Percentiles rank a stretch among this genome's conserved stretches.
These are phyloP conservation scores for Lasioglossum oenotherae DNA, from an alignment of 2,888 invertebrate species.

Conservation along the genomic window DNA sequence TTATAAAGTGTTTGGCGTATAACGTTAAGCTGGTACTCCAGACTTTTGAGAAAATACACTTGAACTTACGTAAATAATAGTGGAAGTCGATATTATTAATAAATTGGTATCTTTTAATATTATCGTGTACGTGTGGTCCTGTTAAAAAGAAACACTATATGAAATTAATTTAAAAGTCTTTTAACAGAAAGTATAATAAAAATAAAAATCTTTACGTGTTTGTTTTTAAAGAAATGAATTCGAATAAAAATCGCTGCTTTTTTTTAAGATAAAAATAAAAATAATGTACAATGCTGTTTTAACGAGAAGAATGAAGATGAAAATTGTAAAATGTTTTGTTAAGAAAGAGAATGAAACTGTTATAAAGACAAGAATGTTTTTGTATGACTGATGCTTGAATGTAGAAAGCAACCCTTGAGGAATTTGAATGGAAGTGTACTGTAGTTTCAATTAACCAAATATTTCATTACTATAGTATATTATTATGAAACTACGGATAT, in stretches of 20 bases:
- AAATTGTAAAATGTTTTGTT: too few relatives aligned
- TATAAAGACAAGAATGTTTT: not conserved
- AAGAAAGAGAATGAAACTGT: too few relatives aligned
- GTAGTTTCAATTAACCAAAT: not conserved
- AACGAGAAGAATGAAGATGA: not conserved
- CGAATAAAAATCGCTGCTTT: too few relatives aligned
- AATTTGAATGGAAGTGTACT: not conserved
- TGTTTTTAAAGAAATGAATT: too few relatives aligned
- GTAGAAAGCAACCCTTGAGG: not conserved
- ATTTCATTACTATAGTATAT: not conserved
- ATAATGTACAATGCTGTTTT: not conserved
- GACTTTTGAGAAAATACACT: not conserved
- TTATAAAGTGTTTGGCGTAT: constrained; percentile 5
- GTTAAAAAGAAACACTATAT: too few relatives aligned
- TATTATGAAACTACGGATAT: not conserved
- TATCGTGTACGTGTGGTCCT: too few relatives aligned
- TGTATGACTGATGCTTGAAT: not conserved
- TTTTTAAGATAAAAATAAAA: not conserved
- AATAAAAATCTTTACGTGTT: not conserved
- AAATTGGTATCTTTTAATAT: not conserved
- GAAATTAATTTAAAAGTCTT: not conserved
- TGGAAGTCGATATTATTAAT: not conserved
- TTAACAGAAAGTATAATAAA: not conserved
- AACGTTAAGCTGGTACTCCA: not conserved
- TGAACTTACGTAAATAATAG: not conserved